A percentile compares a stretch with the other conserved stretches of the same genome.
These are phyloP conservation scores for Oryzias melastigma DNA, from an alignment of 2,113 vertebrate species.

Conservation along the genomic window DNA sequence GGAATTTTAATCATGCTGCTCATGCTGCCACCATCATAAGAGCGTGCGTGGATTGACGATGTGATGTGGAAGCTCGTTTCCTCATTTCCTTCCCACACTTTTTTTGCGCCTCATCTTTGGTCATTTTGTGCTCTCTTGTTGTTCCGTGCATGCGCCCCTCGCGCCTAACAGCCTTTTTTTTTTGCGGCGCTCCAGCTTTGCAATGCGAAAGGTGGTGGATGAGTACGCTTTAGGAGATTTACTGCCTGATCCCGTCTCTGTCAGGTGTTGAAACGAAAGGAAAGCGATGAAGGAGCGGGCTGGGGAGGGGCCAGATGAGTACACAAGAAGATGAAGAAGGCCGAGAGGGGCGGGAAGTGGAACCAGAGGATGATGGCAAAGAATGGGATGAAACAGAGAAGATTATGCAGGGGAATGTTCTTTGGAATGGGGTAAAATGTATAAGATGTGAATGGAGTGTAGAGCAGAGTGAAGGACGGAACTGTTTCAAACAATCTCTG, in stretches of 20 bases:
- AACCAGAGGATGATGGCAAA: constrained; percentile 49
- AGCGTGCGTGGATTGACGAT: neutral
- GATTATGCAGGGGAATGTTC: constrained; percentile 36
- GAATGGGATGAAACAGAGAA: constrained; percentile 43
- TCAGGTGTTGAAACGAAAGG: constrained; percentile 66
- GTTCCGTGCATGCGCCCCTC: constrained; percentile 3
- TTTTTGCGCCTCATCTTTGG: constrained; percentile 18
- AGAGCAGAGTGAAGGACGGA: constrained; percentile 21
- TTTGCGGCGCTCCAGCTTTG: constrained; percentile 34
- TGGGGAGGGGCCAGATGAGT: constrained; percentile 33
- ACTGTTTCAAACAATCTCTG: constrained; percentile 26
- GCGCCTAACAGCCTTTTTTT: constrained; percentile 13
- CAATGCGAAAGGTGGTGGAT: constrained; percentile 58
- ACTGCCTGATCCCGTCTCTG: constrained; percentile 69
- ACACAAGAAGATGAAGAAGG: constrained; percentile 50
- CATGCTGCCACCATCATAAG: constrained; percentile 27
- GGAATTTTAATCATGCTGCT: constrained; percentile 51
- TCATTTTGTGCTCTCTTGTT: constrained; percentile 54
- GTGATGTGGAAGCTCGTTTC: constrained; percentile 46
- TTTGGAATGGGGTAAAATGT: constrained; percentile 10
- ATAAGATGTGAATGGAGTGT: constrained; percentile 30
- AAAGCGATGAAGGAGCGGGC: constrained; percentile 40
- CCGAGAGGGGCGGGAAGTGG: constrained; percentile 32
- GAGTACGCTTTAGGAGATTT: constrained; percentile 71
- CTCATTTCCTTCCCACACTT: constrained; percentile 58